phyloP scores from a whole-genome alignment of 2,797 vertebrate genomes.

The Artibeus lituratus region DNA sequence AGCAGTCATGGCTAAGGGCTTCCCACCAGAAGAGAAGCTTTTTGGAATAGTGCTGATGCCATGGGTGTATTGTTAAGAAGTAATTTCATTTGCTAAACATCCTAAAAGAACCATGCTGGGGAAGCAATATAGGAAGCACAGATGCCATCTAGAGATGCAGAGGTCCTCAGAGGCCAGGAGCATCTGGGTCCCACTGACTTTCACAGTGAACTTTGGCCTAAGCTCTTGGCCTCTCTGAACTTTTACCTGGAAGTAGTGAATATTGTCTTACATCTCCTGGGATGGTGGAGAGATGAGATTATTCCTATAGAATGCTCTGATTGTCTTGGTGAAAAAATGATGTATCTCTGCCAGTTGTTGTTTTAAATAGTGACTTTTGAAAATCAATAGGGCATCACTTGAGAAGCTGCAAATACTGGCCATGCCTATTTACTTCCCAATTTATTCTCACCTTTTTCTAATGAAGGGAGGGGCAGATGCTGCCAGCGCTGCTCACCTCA shows the following conservation, averaged over 20 bases:
- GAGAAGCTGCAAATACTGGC: background rate
- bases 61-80: background rate
- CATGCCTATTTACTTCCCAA: conserved; percentile 13
- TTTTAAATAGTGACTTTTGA: conserved; percentile 58
- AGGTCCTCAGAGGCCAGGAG: background rate
- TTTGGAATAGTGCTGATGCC: background rate
- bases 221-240: background rate
- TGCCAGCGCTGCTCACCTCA: background rate
- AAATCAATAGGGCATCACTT: conserved; percentile 48
- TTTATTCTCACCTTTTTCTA: conserved; percentile 53
- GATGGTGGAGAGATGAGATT: background rate
- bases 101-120: background rate
- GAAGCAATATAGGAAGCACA: background rate
- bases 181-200: background rate
- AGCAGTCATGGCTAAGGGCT: background rate
- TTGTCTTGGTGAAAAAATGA: conserved; percentile 53
- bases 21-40: background rate
- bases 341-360: conserved; percentile 41
- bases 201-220: background rate
- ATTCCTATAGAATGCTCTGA: background rate
- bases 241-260: background rate
- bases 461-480: background rate
- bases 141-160: background rate
- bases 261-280: background rate
- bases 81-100: background rate